These are phyloP conservation scores for Hecatera dysodea DNA, from an alignment of 2,888 invertebrate species.

Conservation along the genomic window DNA sequence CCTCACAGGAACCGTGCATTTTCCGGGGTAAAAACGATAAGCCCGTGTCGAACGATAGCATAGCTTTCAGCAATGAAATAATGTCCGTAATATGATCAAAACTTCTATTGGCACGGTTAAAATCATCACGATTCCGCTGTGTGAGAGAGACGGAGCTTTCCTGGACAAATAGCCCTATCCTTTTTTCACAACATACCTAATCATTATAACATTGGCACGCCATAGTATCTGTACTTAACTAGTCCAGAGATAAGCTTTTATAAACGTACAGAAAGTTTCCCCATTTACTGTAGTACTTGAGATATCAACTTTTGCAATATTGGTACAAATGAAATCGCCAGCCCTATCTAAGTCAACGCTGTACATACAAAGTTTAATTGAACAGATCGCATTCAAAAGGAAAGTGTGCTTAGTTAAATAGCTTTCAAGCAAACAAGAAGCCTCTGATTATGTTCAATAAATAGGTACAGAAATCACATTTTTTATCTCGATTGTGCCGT, in stretches of 20 bases:
- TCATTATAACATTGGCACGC: too few relatives aligned
- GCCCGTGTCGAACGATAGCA: not conserved
- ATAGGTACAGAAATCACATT: constrained; percentile 33
- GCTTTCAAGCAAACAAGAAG: constrained; percentile 55
- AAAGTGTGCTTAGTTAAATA: constrained; percentile 46
- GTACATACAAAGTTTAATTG: constrained; percentile 38
- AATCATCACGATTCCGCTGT: too few relatives aligned
- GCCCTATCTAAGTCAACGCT: constrained; percentile 44
- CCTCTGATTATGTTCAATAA: constrained; percentile 48
- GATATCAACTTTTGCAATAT: not conserved
- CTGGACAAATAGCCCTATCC: too few relatives aligned
- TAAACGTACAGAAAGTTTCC: not conserved
- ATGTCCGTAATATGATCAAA: too few relatives aligned
- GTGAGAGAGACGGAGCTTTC: too few relatives aligned
- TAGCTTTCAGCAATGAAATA: too few relatives aligned
- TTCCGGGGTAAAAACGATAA: not conserved
- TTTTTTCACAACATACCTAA: not conserved
- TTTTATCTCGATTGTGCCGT: constrained; percentile 23
- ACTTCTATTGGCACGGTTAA: too few relatives aligned
- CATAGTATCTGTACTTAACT: too few relatives aligned
- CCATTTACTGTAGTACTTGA: too few relatives aligned
- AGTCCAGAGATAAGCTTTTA: too few relatives aligned
- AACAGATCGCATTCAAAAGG: constrained; percentile 57
- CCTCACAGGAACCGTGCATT: not conserved
- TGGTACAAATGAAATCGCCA: constrained; percentile 6